Percentiles rank a stretch among this genome's conserved stretches.
Evolutionary conservation across 2,113 vertebrate species (phyloP).

Genomic region (Vulpes lagopus): DNA sequence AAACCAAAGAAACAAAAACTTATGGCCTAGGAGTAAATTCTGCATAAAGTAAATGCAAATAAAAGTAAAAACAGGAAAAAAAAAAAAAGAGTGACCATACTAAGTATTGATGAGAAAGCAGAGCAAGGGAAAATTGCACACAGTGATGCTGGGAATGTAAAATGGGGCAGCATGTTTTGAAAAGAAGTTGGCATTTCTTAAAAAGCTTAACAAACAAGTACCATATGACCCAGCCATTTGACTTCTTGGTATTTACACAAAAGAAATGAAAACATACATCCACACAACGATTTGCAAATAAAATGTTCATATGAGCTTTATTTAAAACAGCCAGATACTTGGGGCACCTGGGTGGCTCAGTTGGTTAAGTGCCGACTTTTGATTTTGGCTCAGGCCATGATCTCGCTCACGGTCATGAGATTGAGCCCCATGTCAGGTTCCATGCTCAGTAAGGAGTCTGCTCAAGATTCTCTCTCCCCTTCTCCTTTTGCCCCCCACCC

Average conservation of each 20-base stretch:
- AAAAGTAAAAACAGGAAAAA: background rate
- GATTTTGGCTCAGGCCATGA: background rate
- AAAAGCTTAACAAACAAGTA: conserved; percentile 43
- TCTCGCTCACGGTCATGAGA: background rate
- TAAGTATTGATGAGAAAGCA: background rate
- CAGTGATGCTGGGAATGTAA: background rate
- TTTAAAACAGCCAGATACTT: background rate
- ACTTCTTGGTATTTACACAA: background rate
- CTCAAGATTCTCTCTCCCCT: background rate
- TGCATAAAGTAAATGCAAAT: background rate
- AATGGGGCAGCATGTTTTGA: background rate
- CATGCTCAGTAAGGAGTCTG: background rate
- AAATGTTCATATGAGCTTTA: background rate
- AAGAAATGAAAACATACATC: conserved; percentile 11
- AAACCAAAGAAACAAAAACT: background rate
- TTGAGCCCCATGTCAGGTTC: background rate
- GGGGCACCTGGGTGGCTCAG: background rate
- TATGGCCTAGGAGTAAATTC: background rate
- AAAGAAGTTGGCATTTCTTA: background rate
- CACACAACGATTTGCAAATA: background rate
- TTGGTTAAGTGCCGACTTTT: background rate
- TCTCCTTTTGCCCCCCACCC: background rate
- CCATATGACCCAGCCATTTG: background rate
- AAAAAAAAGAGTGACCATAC: background rate
- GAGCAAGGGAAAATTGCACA: background rate